Conservation (phyloP, 2,113 vertebrate genomes). For the Solea senegalensis region DNA sequence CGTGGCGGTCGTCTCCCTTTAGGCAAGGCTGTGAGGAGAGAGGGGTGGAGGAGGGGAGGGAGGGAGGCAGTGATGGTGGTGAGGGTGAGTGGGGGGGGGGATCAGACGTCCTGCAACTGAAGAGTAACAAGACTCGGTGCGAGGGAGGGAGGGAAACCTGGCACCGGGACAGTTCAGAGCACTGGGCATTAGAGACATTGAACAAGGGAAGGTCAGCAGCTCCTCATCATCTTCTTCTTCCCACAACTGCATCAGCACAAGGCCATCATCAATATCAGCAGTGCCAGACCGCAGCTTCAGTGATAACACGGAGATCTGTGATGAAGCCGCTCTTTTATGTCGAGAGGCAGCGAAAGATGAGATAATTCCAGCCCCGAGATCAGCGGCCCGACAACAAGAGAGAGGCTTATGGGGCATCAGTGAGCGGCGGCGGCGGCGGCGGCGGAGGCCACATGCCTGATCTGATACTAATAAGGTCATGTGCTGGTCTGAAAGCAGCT, state of each 20-base stretch:
- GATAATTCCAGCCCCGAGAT: conserved; percentile 36
- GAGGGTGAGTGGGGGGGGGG: conserved; percentile 25
- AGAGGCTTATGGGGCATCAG: conserved; percentile 44
- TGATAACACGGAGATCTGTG: conserved; percentile 49
- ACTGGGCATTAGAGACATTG: conserved; percentile 57
- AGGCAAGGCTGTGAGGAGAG: conserved; percentile 33
- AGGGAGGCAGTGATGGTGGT: conserved; percentile 7
- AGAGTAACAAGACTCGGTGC: conserved; percentile 59
- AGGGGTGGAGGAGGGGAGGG: conserved; percentile 13
- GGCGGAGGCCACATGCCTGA: conserved; percentile 29
- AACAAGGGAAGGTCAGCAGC: conserved; percentile 73
- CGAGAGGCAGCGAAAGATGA: conserved; percentile 32
- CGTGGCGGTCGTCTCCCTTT: conserved; percentile 56
- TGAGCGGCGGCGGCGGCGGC: neutral
- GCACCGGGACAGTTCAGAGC: conserved; percentile 58
- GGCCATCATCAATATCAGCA: conserved; percentile 51
- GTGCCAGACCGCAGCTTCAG: conserved; percentile 50
- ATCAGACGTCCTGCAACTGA: conserved; percentile 60
- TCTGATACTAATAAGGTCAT: conserved; percentile 63
- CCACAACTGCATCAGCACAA: conserved; percentile 62
- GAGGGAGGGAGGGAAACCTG: conserved; percentile 62
- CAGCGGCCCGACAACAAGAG: conserved; percentile 11
- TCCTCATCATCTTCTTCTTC: conserved; percentile 31
- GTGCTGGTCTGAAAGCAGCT: conserved; percentile 61
- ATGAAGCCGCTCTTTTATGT: conserved; percentile 28